Evolutionary conservation across 2,113 vertebrate species (phyloP).

Genomic region (Donacobius atricapilla): DNA sequence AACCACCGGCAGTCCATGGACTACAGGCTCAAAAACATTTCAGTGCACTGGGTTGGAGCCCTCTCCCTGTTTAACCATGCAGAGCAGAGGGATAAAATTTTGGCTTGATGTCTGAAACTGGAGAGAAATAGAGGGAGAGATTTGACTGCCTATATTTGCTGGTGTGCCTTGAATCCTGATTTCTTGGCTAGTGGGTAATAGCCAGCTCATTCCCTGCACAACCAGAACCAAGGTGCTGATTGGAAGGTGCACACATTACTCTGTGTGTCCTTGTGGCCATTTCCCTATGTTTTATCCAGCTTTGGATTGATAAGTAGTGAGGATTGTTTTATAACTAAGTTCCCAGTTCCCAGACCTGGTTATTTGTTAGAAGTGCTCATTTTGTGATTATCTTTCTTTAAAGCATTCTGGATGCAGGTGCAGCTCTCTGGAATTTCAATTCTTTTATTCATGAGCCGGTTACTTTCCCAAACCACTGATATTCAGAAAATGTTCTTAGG

Average conservation of each 20-base stretch:
- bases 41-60: not conserved
- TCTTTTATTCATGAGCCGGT: not conserved
- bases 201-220: not conserved
- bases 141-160: not conserved
- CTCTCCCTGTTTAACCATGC: not conserved
- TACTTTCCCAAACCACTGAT: not conserved
- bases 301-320: not conserved
- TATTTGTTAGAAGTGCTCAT: not conserved
- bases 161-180: not conserved
- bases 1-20: not conserved
- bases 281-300: not conserved
- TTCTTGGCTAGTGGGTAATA: not conserved
- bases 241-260: not conserved
- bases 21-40: not conserved
- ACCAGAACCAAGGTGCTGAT: not conserved
- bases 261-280: not conserved
- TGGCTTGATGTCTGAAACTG: not conserved
- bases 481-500: not conserved
- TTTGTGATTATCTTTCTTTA: not conserved
- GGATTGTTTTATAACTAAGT: not conserved
- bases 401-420: not conserved
- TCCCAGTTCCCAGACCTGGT: not conserved
- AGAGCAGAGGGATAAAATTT: not conserved
- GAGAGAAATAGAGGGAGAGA: not conserved
- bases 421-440: not conserved